These are phyloP conservation scores for Notarius lentiginosus DNA, from an alignment of 2,113 vertebrate genomes.

Conservation along the genomic window DNA sequence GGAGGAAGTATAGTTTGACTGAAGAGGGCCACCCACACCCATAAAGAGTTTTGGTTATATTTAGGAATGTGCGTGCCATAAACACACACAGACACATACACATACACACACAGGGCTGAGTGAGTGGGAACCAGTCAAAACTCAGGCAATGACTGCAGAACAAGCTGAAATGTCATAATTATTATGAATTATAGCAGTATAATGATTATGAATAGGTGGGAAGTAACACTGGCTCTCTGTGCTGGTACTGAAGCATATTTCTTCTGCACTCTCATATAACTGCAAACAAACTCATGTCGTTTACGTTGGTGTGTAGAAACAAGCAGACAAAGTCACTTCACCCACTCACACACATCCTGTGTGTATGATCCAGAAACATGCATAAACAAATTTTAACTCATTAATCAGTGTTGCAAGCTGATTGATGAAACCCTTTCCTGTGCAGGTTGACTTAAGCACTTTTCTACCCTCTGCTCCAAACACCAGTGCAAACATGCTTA, in stretches of 20 bases:
- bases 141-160: constrained; percentile 1
- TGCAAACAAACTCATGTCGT: neutral
- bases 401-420: constrained; percentile 33
- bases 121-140: constrained; percentile 19
- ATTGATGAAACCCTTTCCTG: constrained; percentile 44
- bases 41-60: constrained; percentile 18
- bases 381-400: constrained; percentile 13
- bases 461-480: constrained; percentile 40
- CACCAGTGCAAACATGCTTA: constrained; percentile 13
- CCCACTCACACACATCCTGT: constrained; percentile 30
- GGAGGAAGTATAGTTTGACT: constrained; percentile 14
- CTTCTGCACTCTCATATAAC: neutral
- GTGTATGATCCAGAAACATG: constrained; percentile 11
- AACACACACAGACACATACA: constrained; percentile 40
- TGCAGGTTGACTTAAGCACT: constrained; percentile 37
- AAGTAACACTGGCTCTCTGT: constrained; percentile 26
- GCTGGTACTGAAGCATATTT: constrained; percentile 13
- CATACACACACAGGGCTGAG: constrained; percentile 12
- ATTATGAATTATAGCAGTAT: constrained; percentile 42
- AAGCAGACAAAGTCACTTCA: constrained; percentile 17
- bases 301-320: constrained; percentile 24
- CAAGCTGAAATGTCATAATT: constrained; percentile 43
- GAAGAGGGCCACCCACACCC: constrained; percentile 48
- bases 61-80: constrained; percentile 31
- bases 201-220: constrained; percentile 23